Base-by-base conservation (phyloP, 2,113 vertebrate genomes). In the Sigmodon hispidus region DNA sequence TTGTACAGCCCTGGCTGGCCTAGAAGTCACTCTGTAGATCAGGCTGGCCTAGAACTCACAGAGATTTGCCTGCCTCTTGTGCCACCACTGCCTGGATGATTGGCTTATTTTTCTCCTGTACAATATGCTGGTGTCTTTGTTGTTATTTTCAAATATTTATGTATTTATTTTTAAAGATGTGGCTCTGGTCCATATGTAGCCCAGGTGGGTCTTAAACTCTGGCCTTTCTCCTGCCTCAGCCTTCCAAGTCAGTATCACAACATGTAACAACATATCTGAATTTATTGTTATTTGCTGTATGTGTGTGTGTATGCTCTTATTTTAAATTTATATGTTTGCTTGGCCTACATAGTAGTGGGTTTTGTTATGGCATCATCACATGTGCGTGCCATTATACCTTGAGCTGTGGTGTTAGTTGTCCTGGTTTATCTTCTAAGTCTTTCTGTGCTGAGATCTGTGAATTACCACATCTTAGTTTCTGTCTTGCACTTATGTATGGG, bases 381-480 rank as follows among this genome's bases (percentile, higher is more conserved):
- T 8, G 21, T 45, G 16, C n/a, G n/a, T 13, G 22, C 43, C n/a
- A 40, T 22, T 83, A 10, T 22, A 43, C n/a, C 26, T 55, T 83
- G 36, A 40, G 21, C 45, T 63, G 11, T 63, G 11, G 40, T 31
- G n/a, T 43, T 43, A 43, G n/a, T 43, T 83, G 48, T 50, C 61
- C 9, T 2, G 1, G 21, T 80, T 91, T 87, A 52, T 87, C 75
- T 87, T 94, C 13, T 10, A 73, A 50, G 61, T 69, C 22, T 94
- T 92, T 90, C 65, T 19, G 7, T 55, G 36, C 80, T 76, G 50
- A 89, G 77, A 86, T 75, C 15, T 83, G 17, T 90, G 40, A 85
- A 59, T 88, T 73, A 48, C 75, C 72, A 48, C 21, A 81, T 83
- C 87, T 96, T 73, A 79, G 90, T 96, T 90, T 94, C 48, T 81